Conservation (phyloP, 2,797 vertebrate species). For the Diplodus puntazzo region DNA sequence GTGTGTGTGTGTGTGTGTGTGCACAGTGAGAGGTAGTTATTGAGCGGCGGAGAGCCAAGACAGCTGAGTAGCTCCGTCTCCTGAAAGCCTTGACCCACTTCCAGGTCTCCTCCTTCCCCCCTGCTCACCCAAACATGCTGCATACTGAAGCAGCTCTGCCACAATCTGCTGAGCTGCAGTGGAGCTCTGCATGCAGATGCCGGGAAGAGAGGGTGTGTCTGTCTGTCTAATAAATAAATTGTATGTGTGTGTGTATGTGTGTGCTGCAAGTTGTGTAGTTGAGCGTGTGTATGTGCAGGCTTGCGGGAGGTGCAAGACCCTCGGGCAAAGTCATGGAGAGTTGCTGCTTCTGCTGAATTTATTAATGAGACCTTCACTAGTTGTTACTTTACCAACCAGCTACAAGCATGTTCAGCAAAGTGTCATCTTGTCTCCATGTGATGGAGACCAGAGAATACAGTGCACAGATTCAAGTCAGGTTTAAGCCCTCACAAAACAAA, state of each 20-base stretch:
- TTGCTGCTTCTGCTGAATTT: slow-evolving; percentile 44
- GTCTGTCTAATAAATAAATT: slow-evolving; percentile 65
- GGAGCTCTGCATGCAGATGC: slow-evolving; percentile 50
- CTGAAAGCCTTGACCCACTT: slow-evolving; percentile 81
- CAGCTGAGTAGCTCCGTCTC: slow-evolving; percentile 65
- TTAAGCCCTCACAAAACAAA: not conserved
- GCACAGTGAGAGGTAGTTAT: slow-evolving; percentile 34
- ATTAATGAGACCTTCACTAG: slow-evolving; percentile 11
- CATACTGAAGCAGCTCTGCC: slow-evolving; percentile 67
- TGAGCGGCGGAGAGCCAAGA: slow-evolving; percentile 41
- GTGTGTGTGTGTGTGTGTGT: not conserved
- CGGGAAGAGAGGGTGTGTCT: slow-evolving; percentile 51
- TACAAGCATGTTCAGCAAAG: not conserved
- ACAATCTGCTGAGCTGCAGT: slow-evolving; percentile 69
- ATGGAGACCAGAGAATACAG: not conserved
- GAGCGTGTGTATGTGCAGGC: not conserved
- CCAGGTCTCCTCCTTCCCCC: slow-evolving; percentile 44
- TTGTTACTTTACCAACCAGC: slow-evolving; percentile 29
- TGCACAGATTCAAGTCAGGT: not conserved
- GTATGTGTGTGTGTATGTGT: slow-evolving; percentile 29
- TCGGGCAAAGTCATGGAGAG: slow-evolving; percentile 42
- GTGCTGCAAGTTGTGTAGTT: slow-evolving; percentile 30
- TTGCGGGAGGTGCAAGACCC: slow-evolving; percentile 34
- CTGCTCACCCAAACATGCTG: slow-evolving; percentile 58
- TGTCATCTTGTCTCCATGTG: not conserved